phyloP scores from a whole-genome alignment of 2,888 invertebrate species.

The Athalia circularis region DNA sequence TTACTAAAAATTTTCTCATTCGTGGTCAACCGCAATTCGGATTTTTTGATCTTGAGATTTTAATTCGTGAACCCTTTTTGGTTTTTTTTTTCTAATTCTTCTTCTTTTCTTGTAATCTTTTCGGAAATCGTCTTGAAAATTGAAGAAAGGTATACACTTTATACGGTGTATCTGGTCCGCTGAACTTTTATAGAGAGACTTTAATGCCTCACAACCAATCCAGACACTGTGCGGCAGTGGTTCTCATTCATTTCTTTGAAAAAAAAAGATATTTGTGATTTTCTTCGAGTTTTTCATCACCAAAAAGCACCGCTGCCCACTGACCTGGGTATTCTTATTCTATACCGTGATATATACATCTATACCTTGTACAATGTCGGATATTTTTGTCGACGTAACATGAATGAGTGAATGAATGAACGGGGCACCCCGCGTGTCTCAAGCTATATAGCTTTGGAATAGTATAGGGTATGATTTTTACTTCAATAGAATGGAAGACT shows the following conservation, averaged over 20 bases:
- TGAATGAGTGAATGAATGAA: conserved; percentile 8
- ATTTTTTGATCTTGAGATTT: too few species aligned
- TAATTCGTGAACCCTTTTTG: background rate
- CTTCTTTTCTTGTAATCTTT: background rate
- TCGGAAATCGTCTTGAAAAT: conserved; percentile 26
- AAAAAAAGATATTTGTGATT: too few species aligned
- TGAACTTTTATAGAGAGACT: conserved; percentile 4
- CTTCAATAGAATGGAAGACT: too few species aligned
- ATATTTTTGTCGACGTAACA: conserved; percentile 10
- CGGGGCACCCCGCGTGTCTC: too few species aligned
- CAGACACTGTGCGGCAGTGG: background rate
- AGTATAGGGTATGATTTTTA: too few species aligned
- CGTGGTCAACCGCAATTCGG: background rate
- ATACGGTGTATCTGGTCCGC: background rate
- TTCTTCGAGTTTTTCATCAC: too few species aligned
- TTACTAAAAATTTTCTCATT: background rate
- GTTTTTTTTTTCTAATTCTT: background rate
- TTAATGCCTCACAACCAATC: background rate
- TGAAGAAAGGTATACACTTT: background rate
- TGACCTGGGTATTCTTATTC: background rate
- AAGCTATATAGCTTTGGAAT: too few species aligned
- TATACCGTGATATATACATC: background rate
- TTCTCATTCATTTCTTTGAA: background rate
- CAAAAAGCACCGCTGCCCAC: too few species aligned
- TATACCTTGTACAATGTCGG: background rate